phyloP scores from a whole-genome alignment of 2,797 vertebrate species.

The Eulemur albifrons region DNA sequence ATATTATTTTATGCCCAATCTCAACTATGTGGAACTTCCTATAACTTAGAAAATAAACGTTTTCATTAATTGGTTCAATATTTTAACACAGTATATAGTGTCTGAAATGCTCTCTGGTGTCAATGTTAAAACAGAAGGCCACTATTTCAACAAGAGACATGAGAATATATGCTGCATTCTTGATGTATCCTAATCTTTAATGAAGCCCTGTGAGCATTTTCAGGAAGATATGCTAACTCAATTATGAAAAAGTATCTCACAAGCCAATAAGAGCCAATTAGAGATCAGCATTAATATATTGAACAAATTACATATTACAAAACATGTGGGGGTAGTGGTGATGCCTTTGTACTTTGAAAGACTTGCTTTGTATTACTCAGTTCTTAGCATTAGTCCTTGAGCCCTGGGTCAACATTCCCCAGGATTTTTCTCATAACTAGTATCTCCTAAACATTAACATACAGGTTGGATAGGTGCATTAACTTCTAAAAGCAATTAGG shows the following conservation, averaged over 20 bases:
- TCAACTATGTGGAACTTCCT: not conserved
- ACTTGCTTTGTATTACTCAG: not conserved
- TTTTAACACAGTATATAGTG: not conserved
- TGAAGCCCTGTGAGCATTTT: not conserved
- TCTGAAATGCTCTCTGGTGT: conserved; percentile 15
- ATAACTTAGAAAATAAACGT: not conserved
- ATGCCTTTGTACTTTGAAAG: not conserved
- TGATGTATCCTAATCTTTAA: not conserved
- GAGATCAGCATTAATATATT: not conserved
- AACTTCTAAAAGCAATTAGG: not conserved
- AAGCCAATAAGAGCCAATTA: not conserved
- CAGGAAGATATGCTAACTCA: not conserved
- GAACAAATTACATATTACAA: not conserved
- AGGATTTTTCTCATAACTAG: not conserved
- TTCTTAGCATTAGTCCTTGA: not conserved
- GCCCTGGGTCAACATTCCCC: not conserved
- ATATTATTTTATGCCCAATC: not conserved
- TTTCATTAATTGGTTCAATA: not conserved
- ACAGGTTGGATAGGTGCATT: not conserved
- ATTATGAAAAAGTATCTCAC: not conserved
- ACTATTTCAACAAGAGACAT: not conserved
- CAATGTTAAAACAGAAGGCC: not conserved
- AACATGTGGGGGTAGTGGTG: not conserved
- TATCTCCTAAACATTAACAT: not conserved
- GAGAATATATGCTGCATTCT: not conserved